These are phyloP conservation scores for Drosophila sechellia DNA, from an alignment of 1,140 invertebrate species.

Conservation along the genomic window DNA sequence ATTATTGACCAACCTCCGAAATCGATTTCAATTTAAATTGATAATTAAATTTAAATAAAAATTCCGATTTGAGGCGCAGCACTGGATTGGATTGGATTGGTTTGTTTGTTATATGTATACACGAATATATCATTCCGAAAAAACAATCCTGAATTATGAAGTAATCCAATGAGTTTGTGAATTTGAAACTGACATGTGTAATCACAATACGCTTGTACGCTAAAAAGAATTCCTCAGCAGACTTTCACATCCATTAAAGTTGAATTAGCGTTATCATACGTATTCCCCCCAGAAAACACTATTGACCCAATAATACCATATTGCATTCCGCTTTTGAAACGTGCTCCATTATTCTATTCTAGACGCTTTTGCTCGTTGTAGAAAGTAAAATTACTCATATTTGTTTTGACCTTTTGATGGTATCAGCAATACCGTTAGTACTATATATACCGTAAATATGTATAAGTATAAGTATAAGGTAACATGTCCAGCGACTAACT, in stretches of 20 bases:
- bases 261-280: not conserved
- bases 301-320: constrained; percentile 32
- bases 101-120: not conserved
- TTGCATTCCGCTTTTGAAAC: constrained; percentile 26
- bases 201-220: too few species aligned
- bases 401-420: constrained; percentile 57
- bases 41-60: constrained; percentile 70
- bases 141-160: constrained; percentile 23
- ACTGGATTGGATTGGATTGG: constrained; percentile 9
- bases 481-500: constrained; percentile 43
- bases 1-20: constrained; percentile 30
- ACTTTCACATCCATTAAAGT: not conserved
- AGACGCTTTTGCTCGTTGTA: constrained; percentile 11
- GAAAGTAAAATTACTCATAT: constrained; percentile 42
- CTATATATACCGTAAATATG: not conserved
- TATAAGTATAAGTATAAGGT: constrained; percentile 1
- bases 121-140: constrained; percentile 17
- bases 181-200: not conserved
- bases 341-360: constrained; percentile 14
- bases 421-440: constrained; percentile 43
- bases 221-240: not conserved
- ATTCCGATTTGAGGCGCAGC: constrained; percentile 37
- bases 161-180: constrained; percentile 20
- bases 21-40: constrained; percentile 69
- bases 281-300: not conserved